Evolutionary conservation across 2,113 vertebrate genomes (phyloP), one percentile per base, ranked within the genome.

Genomic region (Vidua chalybeata): DNA sequence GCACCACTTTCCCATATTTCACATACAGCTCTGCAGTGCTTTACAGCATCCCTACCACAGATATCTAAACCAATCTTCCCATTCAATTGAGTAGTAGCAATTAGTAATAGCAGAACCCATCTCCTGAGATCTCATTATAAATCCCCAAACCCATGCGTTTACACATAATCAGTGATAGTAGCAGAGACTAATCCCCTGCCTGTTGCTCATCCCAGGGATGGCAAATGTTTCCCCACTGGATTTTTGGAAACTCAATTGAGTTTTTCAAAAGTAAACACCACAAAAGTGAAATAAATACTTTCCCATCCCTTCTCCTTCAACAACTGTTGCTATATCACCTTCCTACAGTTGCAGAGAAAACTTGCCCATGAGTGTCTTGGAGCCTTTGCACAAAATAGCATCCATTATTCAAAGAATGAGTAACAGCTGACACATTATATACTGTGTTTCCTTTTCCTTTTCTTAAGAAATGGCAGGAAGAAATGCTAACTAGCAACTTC

Each of bases 51-150:
- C 11, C 15, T 39, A 27, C 22, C 45, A 31, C 45, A n/a, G 68
- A 78, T 58, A 67, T 84, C 72, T 84, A 84, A 94, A 81, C 11
- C 51, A 77, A 72, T 81, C 75, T 77, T 78, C 54, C 52, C 2
- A 1, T 84, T 89, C 68, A 58, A 12, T 46, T 26, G 61, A 89
- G 90, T 79, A 93, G 76, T 1, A 81, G 69, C 76, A 89, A 95
- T 92, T 87, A 92, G 76, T 24, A 64, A 58, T 8, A 89, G 68
- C 79, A 92, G 83, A 94, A 78, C 31, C 15, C 15, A 2, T 75
- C 88, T 89, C 92, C 73, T 35, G 83, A 83, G 93, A 92, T 62
- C 55, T 96, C 80, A 48, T 86, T 83, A 89, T 80, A 94, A 92
- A 84, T 81, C 76, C 76, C 89, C 79, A 90, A 52, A 81, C 46